Evolutionary conservation across 2,797 vertebrate genomes (phyloP).

Genomic region (Alca torda): DNA sequence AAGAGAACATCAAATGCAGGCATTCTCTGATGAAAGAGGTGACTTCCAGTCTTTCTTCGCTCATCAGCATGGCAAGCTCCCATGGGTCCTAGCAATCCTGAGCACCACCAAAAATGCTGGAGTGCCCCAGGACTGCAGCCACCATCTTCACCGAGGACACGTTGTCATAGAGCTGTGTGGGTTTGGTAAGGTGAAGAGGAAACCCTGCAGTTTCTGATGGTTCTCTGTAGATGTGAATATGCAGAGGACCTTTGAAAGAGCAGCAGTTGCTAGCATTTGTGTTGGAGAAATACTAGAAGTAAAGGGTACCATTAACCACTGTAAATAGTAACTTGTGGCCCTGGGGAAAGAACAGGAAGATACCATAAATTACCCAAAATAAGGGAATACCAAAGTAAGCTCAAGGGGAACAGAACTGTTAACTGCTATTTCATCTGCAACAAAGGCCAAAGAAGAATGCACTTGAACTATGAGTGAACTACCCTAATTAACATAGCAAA

Average conservation of each 20-base stretch:
- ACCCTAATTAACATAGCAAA: background rate
- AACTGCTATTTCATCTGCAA: background rate
- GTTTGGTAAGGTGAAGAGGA: conserved; percentile 78
- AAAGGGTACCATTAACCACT: background rate
- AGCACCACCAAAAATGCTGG: conserved; percentile 88
- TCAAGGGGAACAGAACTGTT: background rate
- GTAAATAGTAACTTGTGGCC: background rate
- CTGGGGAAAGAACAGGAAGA: background rate
- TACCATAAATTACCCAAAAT: too few species aligned
- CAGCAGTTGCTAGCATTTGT: background rate
- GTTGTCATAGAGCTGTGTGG: conserved; percentile 70
- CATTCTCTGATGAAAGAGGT: background rate
- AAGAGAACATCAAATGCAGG: background rate
- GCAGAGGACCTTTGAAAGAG: background rate
- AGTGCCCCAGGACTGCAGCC: conserved; percentile 78
- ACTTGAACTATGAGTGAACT: background rate
- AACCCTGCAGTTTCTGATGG: conserved; percentile 89
- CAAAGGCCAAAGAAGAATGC: background rate
- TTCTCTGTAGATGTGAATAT: conserved; percentile 68
- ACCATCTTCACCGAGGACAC: conserved; percentile 84
- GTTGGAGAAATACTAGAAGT: background rate
- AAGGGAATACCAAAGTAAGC: background rate
- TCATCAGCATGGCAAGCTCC: conserved; percentile 64
- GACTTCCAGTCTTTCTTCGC: background rate
- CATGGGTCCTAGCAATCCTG: conserved; percentile 87